Percentiles rank a stretch among this genome's conserved stretches.
Evolutionary conservation across 2,113 vertebrate genomes (phyloP).

Genomic region (Coptodon bakossiorum): DNA sequence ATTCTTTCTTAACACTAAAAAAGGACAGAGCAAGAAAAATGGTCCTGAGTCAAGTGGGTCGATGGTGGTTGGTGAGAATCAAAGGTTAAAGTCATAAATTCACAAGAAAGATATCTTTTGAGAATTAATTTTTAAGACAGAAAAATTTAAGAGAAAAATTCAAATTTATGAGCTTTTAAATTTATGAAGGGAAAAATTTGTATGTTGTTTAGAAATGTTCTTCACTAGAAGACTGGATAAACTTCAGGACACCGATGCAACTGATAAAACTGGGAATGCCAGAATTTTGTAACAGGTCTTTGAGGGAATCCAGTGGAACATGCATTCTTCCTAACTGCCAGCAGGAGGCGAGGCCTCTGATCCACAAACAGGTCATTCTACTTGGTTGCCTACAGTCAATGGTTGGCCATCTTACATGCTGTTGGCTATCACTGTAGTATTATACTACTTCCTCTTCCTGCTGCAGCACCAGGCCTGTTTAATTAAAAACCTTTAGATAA

Average conservation of each 20-base stretch:
- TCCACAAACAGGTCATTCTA: neutral
- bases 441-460: neutral
- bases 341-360: neutral
- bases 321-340: neutral
- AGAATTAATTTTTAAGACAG: neutral
- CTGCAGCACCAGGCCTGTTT: neutral
- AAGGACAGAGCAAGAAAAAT: neutral
- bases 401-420: neutral
- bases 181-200: neutral
- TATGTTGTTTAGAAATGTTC: neutral
- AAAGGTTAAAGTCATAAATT: neutral
- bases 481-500: neutral
- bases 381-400: neutral
- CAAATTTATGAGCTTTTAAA: neutral
- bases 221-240: neutral
- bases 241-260: neutral
- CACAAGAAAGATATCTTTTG: neutral
- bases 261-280: neutral
- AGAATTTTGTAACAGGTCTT: neutral
- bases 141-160: fast-evolving
- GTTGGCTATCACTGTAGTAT: neutral
- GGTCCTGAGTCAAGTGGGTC: neutral
- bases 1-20: neutral
- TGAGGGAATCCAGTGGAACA: fast-evolving
- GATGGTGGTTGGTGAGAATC: neutral